Conservation (phyloP, 2,797 vertebrate genomes). For the Podarcis siculus region DNA sequence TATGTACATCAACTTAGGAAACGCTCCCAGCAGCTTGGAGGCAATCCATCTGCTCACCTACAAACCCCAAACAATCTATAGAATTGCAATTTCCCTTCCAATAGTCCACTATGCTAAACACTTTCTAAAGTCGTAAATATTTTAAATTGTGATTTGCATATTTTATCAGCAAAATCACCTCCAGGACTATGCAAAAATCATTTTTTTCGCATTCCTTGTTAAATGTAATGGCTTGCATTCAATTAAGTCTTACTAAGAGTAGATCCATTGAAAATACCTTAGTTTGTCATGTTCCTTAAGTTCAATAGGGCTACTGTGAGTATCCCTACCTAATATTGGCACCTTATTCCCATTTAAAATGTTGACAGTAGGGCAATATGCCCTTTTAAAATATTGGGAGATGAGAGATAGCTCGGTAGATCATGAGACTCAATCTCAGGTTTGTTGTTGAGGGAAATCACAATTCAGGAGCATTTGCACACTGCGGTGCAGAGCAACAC, state of each 20-base stretch:
- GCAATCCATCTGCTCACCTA: slow-evolving; percentile 52
- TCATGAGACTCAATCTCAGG: too few species aligned
- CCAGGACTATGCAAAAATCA: slow-evolving; percentile 19
- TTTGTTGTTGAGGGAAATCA: not conserved
- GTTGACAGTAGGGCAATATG: slow-evolving; percentile 20
- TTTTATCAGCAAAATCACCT: slow-evolving; percentile 50
- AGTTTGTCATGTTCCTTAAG: too few species aligned
- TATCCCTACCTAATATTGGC: too few species aligned
- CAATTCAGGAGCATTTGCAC: not conserved
- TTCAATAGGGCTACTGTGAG: too few species aligned
- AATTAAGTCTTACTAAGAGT: too few species aligned
- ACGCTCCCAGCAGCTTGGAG: slow-evolving; percentile 57
- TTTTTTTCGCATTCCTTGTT: not conserved
- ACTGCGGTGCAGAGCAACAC: not conserved
- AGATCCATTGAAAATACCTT: too few species aligned
- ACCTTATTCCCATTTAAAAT: too few species aligned
- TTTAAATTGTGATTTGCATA: not conserved
- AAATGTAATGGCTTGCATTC: not conserved
- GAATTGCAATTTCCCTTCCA: not conserved
- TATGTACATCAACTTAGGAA: slow-evolving; percentile 52
- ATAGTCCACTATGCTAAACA: not conserved
- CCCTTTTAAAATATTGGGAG: slow-evolving; percentile 38
- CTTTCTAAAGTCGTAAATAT: not conserved
- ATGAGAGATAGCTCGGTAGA: too few species aligned
- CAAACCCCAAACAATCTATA: not conserved